Base-by-base conservation (phyloP, 2,888 invertebrate species). In the Saturnia pavonia region DNA sequence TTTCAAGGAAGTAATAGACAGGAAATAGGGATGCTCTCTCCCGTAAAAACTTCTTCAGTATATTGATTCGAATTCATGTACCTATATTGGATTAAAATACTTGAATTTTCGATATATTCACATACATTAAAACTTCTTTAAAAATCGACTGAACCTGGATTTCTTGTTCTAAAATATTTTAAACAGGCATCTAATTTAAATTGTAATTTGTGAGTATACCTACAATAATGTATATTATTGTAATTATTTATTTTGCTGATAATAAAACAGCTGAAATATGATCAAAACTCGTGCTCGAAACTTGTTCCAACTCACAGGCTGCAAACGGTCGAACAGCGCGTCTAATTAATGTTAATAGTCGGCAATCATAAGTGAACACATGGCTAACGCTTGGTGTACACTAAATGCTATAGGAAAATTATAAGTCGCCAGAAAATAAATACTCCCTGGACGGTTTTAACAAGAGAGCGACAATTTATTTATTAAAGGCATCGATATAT, bases 261-360 rank as follows among this genome's bases (percentile, higher is more conserved):
- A 27, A 27, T 60, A 60, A 65, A 40, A 40, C 40, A 7, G n/a
- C 16, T n/a, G 7, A 65, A 40, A 65, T 65, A 40, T 40, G 12
- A 70, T 67, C 54, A 67, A n/a, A 67, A 54, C 42, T 67, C 51
- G 54, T 34, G 42, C 27, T 54, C 19, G 54, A 66, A 42, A 67
- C 42, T 16, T 51, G 51, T 66, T 66, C 27, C 51, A 66, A 22
- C 66, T 73, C 72, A 6, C 65, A 40, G 40, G 74, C 76, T 72
- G 74, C 70, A 72, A 75, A 75, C 74, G 76, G 72, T 75, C 73
- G 74, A 75, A 74, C 72, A 72, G 72, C 69, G 71, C 72, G 72
- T 67, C 72, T 82, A 82, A 82, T 80, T 74, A 81, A 79, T 74
- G 78, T 76, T 82, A 82, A 82, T 81, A 74, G 77, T 69, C 72